Conservation (phyloP, 2,113 vertebrate genomes). For the Vimba vimba region DNA sequence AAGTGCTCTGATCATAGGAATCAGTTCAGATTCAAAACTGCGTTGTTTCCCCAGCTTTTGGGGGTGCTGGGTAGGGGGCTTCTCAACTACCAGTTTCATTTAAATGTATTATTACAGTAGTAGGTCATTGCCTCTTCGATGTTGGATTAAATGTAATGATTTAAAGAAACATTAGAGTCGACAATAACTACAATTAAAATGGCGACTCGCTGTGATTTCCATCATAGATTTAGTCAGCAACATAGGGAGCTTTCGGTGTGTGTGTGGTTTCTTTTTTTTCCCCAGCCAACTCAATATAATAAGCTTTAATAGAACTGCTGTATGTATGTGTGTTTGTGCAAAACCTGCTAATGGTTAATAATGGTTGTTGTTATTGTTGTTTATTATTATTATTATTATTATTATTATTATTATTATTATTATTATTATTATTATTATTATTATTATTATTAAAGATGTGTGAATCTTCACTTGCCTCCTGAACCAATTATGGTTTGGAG, state of each 20-base stretch:
- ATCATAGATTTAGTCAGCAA: slow-evolving; percentile 1
- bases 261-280: background rate
- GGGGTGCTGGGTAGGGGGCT: background rate
- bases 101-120: slow-evolving; percentile 10
- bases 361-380: no score
- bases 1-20: slow-evolving; percentile 11
- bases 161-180: background rate
- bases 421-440: no score
- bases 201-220: background rate
- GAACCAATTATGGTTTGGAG: no score
- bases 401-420: no score
- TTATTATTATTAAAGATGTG: no score
- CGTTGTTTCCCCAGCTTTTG: slow-evolving; percentile 6
- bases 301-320: background rate
- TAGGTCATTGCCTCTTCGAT: background rate
- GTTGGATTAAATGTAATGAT: slow-evolving; percentile 17
- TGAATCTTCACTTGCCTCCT: no score
- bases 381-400: no score
- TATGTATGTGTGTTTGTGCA: no score
- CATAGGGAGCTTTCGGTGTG: background rate
- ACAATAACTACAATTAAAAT: slow-evolving; percentile 24
- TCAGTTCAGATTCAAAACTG: background rate
- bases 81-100: slow-evolving; percentile 3
- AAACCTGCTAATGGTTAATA: background rate
- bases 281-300: background rate